Evolutionary conservation across 2,113 vertebrate species (phyloP), one percentile per base, ranked within the genome.

Genomic region (Morone saxatilis): DNA sequence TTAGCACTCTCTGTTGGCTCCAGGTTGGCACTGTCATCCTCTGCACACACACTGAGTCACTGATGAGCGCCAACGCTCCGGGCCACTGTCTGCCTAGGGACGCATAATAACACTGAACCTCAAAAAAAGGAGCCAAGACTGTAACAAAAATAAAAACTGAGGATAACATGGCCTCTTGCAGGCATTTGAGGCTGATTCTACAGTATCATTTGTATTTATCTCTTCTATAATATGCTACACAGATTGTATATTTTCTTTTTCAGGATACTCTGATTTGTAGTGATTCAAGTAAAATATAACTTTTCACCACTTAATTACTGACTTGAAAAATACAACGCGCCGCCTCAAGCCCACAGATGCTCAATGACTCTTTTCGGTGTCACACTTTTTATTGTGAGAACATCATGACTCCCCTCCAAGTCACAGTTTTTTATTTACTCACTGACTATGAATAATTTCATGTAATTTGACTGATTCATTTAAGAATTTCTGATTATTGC

Each of bases 11-110:
- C 62, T 74, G 67, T 77, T 71, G 76, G 85, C 59, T 88, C 60
- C 80, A 86, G 74, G 77, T 85, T 90, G 84, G 86, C 67, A 60
- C 76, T 14, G 84, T 9, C 85, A 62, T 86, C 69, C 76, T 65
- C 65, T 73, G 84, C 81, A 68, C 63, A 76, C 66, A 76, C 66
- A 65, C 77, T 84, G 85, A 89, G 80, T 88, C 89, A 92, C 82
- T 63, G 89, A 86, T 87, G 77, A 87, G 62, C 48, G 71, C 69
- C 17, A 22, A 76, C 56, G 56, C 68, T 65, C 66, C 20, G 12
- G 45, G 60, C 83, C 48, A 54, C 71, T 80, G 83, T 81, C 88
- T 91, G 81, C 36, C 81, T 78, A 50, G 48, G 72, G 72, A 86
- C 9, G 7, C 56, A 38, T 53, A 47, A 82, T 31, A 84, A 81